phyloP scores from a whole-genome alignment of 2,888 invertebrate genomes.

The Neocrepidodera transversa region DNA sequence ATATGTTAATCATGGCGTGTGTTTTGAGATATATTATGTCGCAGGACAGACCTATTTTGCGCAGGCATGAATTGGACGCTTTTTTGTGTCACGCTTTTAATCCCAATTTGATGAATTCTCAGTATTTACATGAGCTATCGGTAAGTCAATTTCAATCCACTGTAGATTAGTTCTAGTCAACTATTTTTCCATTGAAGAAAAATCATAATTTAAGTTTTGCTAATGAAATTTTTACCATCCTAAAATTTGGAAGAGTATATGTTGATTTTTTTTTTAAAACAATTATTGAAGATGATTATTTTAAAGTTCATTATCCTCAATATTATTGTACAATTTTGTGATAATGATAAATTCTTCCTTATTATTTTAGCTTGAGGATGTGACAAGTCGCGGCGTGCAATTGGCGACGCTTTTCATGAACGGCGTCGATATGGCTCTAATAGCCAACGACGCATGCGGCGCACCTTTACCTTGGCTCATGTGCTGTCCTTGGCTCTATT shows the following conservation, averaged over 20 bases:
- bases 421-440: slow-evolving; percentile 85
- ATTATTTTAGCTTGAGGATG: slow-evolving; percentile 73
- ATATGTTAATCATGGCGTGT: slow-evolving; percentile 85
- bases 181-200: too few species aligned
- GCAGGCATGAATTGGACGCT: slow-evolving; percentile 86
- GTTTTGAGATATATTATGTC: slow-evolving; percentile 84
- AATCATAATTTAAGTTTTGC: too few species aligned
- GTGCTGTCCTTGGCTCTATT: slow-evolving; percentile 91
- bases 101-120: slow-evolving; percentile 85
- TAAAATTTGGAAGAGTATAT: too few species aligned
- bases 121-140: slow-evolving; percentile 87
- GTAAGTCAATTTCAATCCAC: too few species aligned
- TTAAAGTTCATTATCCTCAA: too few species aligned
- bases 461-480: slow-evolving; percentile 92
- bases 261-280: too few species aligned
- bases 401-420: slow-evolving; percentile 89
- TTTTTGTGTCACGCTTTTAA: slow-evolving; percentile 90
- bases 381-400: slow-evolving; percentile 84
- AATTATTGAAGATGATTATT: too few species aligned
- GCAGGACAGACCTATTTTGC: slow-evolving; percentile 73
- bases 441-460: slow-evolving; percentile 93
- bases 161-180: too few species aligned
- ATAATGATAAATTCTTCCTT: too few species aligned
- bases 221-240: too few species aligned
- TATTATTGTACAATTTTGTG: too few species aligned